These are phyloP conservation scores for Volucella bombylans DNA, from an alignment of 2,888 invertebrate genomes.

Conservation along the genomic window DNA sequence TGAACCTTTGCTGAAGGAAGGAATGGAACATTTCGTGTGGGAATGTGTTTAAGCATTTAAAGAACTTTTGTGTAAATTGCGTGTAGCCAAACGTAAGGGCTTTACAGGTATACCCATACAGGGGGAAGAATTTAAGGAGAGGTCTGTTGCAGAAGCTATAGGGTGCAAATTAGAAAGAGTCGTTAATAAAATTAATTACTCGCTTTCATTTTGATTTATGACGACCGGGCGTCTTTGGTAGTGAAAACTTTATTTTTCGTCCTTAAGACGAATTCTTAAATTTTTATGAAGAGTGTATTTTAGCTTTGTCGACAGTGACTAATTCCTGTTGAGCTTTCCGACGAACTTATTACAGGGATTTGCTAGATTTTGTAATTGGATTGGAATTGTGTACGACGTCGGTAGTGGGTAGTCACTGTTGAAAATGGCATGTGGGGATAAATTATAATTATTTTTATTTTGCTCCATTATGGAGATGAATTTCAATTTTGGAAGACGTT, in stretches of 20 bases:
- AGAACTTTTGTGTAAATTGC: constrained; percentile 5
- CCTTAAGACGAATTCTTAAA: neutral
- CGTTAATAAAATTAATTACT: constrained; percentile 49
- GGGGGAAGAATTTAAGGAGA: too few relatives aligned
- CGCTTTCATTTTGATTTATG: constrained; percentile 55
- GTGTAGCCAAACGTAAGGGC: constrained; percentile 10
- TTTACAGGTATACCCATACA: neutral
- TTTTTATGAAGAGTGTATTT: neutral
- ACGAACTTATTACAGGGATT: constrained; percentile 1
- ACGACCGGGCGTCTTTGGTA: neutral
- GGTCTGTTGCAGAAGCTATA: too few relatives aligned
- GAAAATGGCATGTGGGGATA: neutral
- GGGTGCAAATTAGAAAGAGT: constrained; percentile 7
- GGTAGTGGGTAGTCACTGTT: neutral
- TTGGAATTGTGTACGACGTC: constrained; percentile 13
- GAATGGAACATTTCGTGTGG: neutral
- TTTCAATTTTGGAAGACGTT: neutral
- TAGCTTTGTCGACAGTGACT: constrained; percentile 25
- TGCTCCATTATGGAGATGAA: neutral
- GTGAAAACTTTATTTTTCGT: constrained; percentile 25
- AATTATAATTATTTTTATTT: constrained; percentile 16
- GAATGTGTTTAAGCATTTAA: constrained; percentile 21
- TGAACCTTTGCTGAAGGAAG: neutral
- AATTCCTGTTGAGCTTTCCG: constrained; percentile 28
- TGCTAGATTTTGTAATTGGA: constrained; percentile 25